Conservation (phyloP, 1,140 invertebrate genomes). For the Drosophila tani region DNA sequence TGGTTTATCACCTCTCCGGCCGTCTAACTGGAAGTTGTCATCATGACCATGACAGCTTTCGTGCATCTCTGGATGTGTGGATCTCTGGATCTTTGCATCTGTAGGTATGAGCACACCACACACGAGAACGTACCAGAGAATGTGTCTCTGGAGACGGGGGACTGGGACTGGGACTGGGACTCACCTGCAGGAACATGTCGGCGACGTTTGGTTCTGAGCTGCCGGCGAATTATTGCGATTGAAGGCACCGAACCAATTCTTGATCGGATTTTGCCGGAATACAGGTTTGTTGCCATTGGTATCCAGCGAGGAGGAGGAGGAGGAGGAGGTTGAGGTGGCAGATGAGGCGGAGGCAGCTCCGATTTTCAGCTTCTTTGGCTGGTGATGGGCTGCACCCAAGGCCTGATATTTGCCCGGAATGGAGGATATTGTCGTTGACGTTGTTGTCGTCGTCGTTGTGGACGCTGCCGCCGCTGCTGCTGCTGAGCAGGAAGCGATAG, state of each 20-base stretch:
- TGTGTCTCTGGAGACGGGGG: constrained; percentile 20
- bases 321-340: constrained; percentile 6
- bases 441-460: constrained; percentile 20
- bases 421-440: constrained; percentile 47
- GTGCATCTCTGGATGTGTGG: constrained; percentile 22
- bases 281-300: constrained; percentile 68
- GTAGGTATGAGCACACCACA: constrained; percentile 15
- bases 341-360: constrained; percentile 39
- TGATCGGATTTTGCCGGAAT: constrained; percentile 83
- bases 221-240: constrained; percentile 82
- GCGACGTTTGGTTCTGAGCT: constrained; percentile 73
- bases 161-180: constrained; percentile 13
- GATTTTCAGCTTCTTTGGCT: constrained; percentile 71
- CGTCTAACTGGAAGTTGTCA: constrained; percentile 68
- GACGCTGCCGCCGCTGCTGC: constrained; percentile 22
- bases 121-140: constrained; percentile 3
- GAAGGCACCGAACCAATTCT: constrained; percentile 83
- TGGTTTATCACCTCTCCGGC: constrained; percentile 50
- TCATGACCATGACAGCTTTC: constrained; percentile 69
- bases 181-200: constrained; percentile 83
- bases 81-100: constrained; percentile 23
- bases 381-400: constrained; percentile 66
- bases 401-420: constrained; percentile 83
- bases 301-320: constrained; percentile 23
- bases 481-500: constrained; percentile 75